phyloP scores from a whole-genome alignment of 2,113 vertebrate species.

The Myanophis thanlyinensis region DNA sequence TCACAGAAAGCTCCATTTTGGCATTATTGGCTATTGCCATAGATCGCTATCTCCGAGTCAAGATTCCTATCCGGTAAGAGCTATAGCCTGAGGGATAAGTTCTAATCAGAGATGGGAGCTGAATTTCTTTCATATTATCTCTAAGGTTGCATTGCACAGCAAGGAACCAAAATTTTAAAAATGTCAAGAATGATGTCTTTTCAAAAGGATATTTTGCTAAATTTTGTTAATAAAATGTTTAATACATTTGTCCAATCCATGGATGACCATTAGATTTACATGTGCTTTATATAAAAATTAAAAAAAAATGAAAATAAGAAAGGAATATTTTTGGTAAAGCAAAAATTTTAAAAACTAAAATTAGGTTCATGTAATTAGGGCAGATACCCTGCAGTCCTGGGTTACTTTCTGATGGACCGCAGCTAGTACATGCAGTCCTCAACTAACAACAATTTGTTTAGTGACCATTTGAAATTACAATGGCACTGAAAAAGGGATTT shows the following conservation, averaged over 20 bases:
- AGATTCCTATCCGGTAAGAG: constrained; percentile 92
- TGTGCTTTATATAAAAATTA: background rate
- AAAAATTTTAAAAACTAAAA: background rate
- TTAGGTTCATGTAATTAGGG: background rate
- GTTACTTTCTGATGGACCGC: background rate
- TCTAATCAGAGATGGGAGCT: background rate
- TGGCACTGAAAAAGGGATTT: background rate
- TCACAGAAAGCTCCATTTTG: constrained; percentile 97
- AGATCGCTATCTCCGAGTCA: constrained; percentile 94
- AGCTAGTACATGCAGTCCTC: background rate
- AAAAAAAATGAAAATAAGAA: background rate
- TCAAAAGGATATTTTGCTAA: background rate
- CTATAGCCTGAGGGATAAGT: rapidly evolving
- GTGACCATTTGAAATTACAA: background rate
- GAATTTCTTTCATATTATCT: background rate
- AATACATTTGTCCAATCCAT: background rate
- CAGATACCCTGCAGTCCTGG: background rate
- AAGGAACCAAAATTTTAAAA: background rate
- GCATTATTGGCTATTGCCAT: constrained; percentile 94
- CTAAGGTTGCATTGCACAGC: background rate
- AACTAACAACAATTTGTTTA: background rate
- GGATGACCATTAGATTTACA: background rate
- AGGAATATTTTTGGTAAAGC: background rate
- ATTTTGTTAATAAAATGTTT: background rate
- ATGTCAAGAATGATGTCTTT: background rate